These are phyloP conservation scores for Protonemura montana DNA, from an alignment of 2,888 invertebrate species.

Conservation along the genomic window DNA sequence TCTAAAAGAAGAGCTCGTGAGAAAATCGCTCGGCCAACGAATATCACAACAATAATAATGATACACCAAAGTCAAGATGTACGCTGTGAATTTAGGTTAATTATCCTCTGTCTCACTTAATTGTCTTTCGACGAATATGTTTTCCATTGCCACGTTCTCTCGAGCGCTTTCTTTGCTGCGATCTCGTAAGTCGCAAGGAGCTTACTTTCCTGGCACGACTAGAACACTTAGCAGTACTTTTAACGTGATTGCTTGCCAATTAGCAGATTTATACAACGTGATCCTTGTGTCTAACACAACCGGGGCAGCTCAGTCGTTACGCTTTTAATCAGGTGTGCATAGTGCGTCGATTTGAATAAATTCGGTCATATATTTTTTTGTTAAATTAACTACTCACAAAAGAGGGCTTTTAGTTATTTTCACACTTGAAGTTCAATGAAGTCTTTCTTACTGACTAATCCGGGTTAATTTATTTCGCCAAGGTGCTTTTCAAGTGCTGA, in stretches of 20 bases:
- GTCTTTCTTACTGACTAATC: no score
- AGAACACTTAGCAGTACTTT: constrained; percentile 18
- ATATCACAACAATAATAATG: background rate
- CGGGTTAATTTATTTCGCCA: background rate
- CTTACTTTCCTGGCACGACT: constrained; percentile 23
- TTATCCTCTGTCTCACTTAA: background rate
- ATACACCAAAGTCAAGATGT: background rate
- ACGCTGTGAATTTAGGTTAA: background rate
- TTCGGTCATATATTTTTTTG: background rate
- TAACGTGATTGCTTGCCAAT: background rate
- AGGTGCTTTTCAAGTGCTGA: background rate
- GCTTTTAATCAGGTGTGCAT: background rate
- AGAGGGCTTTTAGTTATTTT: background rate
- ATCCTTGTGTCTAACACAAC: background rate
- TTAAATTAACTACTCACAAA: background rate
- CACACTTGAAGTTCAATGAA: background rate
- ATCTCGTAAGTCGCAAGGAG: background rate
- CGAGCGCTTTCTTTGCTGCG: background rate
- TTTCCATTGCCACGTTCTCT: background rate
- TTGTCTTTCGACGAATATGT: background rate
- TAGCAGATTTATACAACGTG: background rate
- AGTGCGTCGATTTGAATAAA: background rate
- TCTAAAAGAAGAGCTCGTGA: background rate
- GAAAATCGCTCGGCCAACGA: background rate
- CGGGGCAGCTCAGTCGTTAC: background rate